These are phyloP conservation scores for Trinorchestia longiramus DNA, from an alignment of 1,140 invertebrate species.

Conservation along the genomic window DNA sequence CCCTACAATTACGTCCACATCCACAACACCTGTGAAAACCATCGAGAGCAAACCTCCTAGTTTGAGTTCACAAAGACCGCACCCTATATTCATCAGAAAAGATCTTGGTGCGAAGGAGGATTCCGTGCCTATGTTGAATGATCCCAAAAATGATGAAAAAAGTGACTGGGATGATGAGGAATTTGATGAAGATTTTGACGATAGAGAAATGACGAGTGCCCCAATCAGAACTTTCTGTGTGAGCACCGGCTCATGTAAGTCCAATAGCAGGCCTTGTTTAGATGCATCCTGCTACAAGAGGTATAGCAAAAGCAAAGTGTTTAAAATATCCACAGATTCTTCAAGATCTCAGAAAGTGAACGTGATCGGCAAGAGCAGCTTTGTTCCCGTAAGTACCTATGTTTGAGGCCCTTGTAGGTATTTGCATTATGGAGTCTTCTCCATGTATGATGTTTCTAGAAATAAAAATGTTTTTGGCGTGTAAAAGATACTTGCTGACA, in stretches of 20 bases:
- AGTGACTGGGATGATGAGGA: slow-evolving; percentile 41
- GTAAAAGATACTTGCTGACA: no score
- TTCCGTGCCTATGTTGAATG: neutral
- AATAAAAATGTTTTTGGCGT: no score
- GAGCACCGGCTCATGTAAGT: slow-evolving; percentile 24
- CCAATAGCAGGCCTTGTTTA: slow-evolving; percentile 21
- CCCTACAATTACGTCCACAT: slow-evolving; percentile 16
- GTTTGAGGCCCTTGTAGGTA: neutral
- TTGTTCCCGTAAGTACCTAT: slow-evolving; percentile 28
- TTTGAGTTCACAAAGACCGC: neutral
- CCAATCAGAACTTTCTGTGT: slow-evolving; percentile 49
- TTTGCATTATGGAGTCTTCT: no score
- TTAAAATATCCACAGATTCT: slow-evolving; percentile 25
- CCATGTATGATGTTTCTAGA: no score
- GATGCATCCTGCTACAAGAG: slow-evolving; percentile 32
- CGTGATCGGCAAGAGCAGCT: slow-evolving; percentile 49
- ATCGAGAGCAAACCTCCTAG: slow-evolving; percentile 24
- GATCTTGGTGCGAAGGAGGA: slow-evolving; percentile 33
- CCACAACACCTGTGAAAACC: neutral
- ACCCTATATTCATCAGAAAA: slow-evolving; percentile 23
- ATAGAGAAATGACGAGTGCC: neutral
- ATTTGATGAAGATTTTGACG: slow-evolving; percentile 39
- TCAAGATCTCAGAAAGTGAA: slow-evolving; percentile 38
- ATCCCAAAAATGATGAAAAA: neutral
- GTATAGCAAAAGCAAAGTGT: slow-evolving; percentile 25